phyloP scores from a whole-genome alignment of 1,140 invertebrate species.

The Pseudomyrmex dendroicus region DNA sequence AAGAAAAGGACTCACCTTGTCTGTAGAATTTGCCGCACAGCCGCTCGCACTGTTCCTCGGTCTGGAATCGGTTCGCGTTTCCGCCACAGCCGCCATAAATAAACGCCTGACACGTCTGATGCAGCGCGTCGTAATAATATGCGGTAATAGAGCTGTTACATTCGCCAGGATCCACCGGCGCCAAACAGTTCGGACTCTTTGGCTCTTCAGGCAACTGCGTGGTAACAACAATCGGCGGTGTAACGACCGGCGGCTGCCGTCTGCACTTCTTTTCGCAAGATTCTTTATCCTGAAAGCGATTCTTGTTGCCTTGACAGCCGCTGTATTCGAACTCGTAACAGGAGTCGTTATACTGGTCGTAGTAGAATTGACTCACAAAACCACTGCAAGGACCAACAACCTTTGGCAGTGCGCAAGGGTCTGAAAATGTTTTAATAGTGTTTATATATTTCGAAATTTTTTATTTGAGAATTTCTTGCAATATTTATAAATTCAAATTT shows the following conservation, averaged over 20 bases:
- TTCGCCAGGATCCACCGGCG: constrained; percentile 89
- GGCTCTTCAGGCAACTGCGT: constrained; percentile 19
- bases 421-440: constrained; percentile 76
- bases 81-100: constrained; percentile 93
- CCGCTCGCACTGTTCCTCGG: constrained; percentile 93
- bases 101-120: constrained; percentile 89
- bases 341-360: constrained; percentile 87
- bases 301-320: constrained; percentile 90
- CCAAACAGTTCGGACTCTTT: constrained; percentile 86
- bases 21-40: constrained; percentile 90
- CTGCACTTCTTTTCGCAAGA: constrained; percentile 83
- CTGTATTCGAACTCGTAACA: constrained; percentile 90
- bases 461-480: background rate
- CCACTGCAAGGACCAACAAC: constrained; percentile 91
- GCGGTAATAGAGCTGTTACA: constrained; percentile 88
- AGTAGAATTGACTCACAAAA: constrained; percentile 90
- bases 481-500: background rate
- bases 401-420: constrained; percentile 90
- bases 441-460: constrained; percentile 7
- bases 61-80: constrained; percentile 92
- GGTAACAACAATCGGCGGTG: background rate
- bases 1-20: constrained; percentile 86
- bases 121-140: constrained; percentile 91
- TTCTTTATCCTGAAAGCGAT: constrained; percentile 86
- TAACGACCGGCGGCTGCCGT: constrained; percentile 45